Evolutionary conservation across 2,888 invertebrate genomes (phyloP), one percentile per base, ranked within the genome.

Genomic region (Saturnia pavonia): DNA sequence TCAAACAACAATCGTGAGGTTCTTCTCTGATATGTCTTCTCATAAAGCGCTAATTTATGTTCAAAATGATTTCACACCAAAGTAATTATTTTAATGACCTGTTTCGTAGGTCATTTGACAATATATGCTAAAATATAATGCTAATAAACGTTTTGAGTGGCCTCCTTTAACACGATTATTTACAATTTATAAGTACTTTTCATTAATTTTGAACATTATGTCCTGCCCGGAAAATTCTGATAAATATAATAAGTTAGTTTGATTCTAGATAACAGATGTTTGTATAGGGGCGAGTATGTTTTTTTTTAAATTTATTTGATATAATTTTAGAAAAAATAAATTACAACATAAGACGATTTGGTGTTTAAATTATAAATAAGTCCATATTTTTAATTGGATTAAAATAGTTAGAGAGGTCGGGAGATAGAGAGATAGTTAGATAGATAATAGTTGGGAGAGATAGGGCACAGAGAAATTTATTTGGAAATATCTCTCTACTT

Each of bases 21-120:
- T 54, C 67, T 19, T 43, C 54, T 67, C 34, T 42, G n/a, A 4
- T 34, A 71, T 27, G 54, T 57, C 66, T 67, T 51, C 51, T 51
- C n/a, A 27, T 25, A 7, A 45, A 69, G 43, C 51, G 66, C 66
- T 71, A 73, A 73, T 69, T 70, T 70, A 71, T 69, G 70, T 69
- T 68, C 25, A 16, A 57, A 71, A 67, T 72, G 66, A 57, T 69
- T 72, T 77, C 75, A 25, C 69, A 73, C 76, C 72, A 75, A 72
- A 54, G 67, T 75, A 77, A 77, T 79, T 79, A 80, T 74, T 77
- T 77, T 78, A 81, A 77, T 78, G 75, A 76, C 76, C 73, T 71
- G 69, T 72, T 66, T 72, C 45, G 72, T 77, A 78, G 76, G 75
- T 78, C 74, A 74, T 76, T 70, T 70, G 74, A 76, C 71, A 74